Percentiles rank a stretch among this genome's conserved stretches.
Conservation (phyloP, 2,113 vertebrate genomes). For the Naja naja region DNA sequence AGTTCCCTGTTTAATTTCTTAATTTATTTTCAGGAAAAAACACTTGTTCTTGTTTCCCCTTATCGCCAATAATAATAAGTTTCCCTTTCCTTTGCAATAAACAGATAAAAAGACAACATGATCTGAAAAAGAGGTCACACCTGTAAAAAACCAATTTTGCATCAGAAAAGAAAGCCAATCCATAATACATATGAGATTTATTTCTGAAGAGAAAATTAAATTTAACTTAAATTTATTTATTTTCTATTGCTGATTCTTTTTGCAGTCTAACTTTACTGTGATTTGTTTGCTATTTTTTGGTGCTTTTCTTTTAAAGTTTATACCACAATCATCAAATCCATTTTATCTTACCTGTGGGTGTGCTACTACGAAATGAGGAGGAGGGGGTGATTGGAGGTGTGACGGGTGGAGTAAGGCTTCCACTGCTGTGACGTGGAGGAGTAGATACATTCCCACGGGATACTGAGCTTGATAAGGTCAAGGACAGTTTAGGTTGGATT, state of each 20-base stretch:
- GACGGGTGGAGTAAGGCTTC: slow-evolving; percentile 97
- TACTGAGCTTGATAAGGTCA: slow-evolving; percentile 85
- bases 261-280: neutral
- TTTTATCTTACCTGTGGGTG: slow-evolving; percentile 86
- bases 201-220: neutral
- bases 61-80: neutral
- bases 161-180: neutral
- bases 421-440: slow-evolving; percentile 90
- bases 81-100: neutral
- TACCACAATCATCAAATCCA: neutral
- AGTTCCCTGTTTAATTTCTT: neutral
- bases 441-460: slow-evolving; percentile 90
- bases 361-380: slow-evolving; percentile 95
- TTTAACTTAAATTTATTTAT: neutral
- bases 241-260: neutral
- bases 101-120: neutral
- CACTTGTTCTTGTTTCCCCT: neutral
- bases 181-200: neutral
- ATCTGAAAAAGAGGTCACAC: neutral
- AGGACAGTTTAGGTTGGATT: slow-evolving; percentile 90
- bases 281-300: neutral
- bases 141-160: neutral
- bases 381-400: slow-evolving; percentile 97
- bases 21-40: neutral
- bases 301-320: neutral